Percentiles rank a stretch among this genome's conserved stretches.
phyloP scores from a whole-genome alignment of 2,113 vertebrate genomes.

The Hiodon tergisus region DNA sequence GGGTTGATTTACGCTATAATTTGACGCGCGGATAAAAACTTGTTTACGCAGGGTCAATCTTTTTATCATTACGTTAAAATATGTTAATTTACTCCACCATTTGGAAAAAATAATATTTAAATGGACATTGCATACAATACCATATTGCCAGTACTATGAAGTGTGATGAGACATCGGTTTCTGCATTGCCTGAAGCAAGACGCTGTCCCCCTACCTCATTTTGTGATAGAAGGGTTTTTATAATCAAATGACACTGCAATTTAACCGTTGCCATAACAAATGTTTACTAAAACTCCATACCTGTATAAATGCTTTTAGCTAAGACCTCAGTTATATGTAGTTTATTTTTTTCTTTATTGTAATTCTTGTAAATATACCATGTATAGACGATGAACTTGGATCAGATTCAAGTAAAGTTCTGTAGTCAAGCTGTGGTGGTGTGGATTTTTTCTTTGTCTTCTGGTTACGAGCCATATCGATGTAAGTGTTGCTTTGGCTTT shows the following conservation, averaged over 20 bases:
- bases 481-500: slow-evolving; percentile 7
- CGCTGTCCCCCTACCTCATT: slow-evolving; percentile 75
- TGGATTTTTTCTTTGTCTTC: slow-evolving; percentile 14
- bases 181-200: slow-evolving; percentile 66
- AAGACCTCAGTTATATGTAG: slow-evolving; percentile 68
- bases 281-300: slow-evolving; percentile 62
- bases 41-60: slow-evolving; percentile 11
- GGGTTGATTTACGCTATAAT: slow-evolving; percentile 3
- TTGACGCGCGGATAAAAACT: slow-evolving; percentile 14
- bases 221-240: slow-evolving; percentile 69
- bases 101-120: slow-evolving; percentile 38
- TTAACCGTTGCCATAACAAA: slow-evolving; percentile 61
- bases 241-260: slow-evolving; percentile 67
- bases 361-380: slow-evolving; percentile 60
- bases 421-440: slow-evolving; percentile 47
- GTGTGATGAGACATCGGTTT: slow-evolving; percentile 67
- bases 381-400: slow-evolving; percentile 70
- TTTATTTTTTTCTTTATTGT: slow-evolving; percentile 54
- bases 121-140: slow-evolving; percentile 54
- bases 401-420: slow-evolving; percentile 73
- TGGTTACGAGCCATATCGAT: not conserved
- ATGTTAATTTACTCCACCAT: not conserved
- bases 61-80: slow-evolving; percentile 7
- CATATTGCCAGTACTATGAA: slow-evolving; percentile 65
- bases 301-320: slow-evolving; percentile 67